Base-by-base conservation (phyloP, 2,888 invertebrate species). In the Danaus chrysippus region DNA sequence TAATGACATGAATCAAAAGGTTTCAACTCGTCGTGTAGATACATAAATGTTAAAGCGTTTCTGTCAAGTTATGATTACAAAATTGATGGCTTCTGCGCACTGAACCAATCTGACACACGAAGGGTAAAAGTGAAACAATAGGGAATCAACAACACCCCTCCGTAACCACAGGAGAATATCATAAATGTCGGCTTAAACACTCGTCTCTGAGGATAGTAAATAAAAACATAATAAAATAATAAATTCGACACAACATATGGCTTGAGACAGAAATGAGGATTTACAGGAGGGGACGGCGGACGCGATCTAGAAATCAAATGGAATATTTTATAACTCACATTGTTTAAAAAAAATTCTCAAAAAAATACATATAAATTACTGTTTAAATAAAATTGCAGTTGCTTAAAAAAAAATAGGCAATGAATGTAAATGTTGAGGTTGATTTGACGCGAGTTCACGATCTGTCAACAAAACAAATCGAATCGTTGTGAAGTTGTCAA, bases 151-250 rank as follows among this genome's bases (percentile, higher is more conserved):
- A 73, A 73, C 81, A 75, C 87, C 88, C 88, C 84, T 83, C 84
- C 66, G 70, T 84, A 87, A 82, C 90, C 90, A 78, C 91, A 83
- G 72, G 87, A 89, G 87, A 88, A 87, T 89, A 87, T 90, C 86
- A 89, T 90, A 90, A 90, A 89, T 83, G 89, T 85, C 88, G 81
- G 87, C 88, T 91, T 89, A 89, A 91, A 88, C 90, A 89, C 89
- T 85, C 86, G 80, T 87, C 89, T 84, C 86, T 64, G 71, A 75
- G 83, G 88, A 87, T 81, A 85, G 82, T 89, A 88, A 90, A 90
- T 90, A 89, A 89, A 89, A 89, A 87, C 84, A 83, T 86, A 87
- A 90, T 89, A 84, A 87, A 90, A 90, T 91, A 88, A 91, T 89
- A 84, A 82, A 90, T 89, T 84, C 84, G 70, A 71, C 68, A 83